Evolutionary conservation across 2,888 invertebrate genomes (phyloP), one percentile per base, ranked within the genome.

Genomic region (Zaprionus bogoriensis): DNA sequence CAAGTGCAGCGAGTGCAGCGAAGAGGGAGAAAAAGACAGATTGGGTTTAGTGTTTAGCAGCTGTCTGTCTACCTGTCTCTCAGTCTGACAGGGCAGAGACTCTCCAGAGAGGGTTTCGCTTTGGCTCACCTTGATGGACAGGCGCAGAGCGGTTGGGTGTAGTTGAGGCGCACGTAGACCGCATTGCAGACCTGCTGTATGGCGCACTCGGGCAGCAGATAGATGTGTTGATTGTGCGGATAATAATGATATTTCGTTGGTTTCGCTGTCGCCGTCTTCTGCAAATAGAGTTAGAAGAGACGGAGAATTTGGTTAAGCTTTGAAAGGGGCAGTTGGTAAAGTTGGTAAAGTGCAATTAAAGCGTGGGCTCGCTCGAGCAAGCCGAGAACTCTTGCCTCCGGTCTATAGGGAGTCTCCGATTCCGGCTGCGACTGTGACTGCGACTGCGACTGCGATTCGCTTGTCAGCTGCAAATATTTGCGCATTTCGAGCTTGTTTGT

Each of bases 111-210:
- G n/a, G 10, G 28, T 38, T 10, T 36, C 36, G 36, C 20, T 28
- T 7, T n/a, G 19, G 69, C 81, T 89, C 86, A 91, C 91, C 96
- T 93, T 74, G 95, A 94, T 42, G 97, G 96, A 91, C 98, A 98
- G 67, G 97, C 97, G 91, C 97, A 98, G 66, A 98, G 92, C 3
- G 97, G 97, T 91, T 97, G 97, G 47, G 97, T 97, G 92, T 96
- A 97, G 92, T 98, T 97, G 73, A 97, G 92, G 62, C 97, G 93
- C 59, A 97, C 96, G 92, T 97, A 98, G 67, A 98, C 97, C 1
- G 98, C 97, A 91, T 97, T 97, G 92, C 97, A 98, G 76, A 94
- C 96, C 93, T 98, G 97, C 92, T 98, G 97, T 85, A 97, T 96
- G 74, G 97, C 97, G 92, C 98, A 98, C 92, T 97, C 97, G 68